Evolutionary conservation across 2,888 invertebrate genomes (phyloP), one percentile per base, ranked within the genome.

Genomic region (Stenodema calcarata): DNA sequence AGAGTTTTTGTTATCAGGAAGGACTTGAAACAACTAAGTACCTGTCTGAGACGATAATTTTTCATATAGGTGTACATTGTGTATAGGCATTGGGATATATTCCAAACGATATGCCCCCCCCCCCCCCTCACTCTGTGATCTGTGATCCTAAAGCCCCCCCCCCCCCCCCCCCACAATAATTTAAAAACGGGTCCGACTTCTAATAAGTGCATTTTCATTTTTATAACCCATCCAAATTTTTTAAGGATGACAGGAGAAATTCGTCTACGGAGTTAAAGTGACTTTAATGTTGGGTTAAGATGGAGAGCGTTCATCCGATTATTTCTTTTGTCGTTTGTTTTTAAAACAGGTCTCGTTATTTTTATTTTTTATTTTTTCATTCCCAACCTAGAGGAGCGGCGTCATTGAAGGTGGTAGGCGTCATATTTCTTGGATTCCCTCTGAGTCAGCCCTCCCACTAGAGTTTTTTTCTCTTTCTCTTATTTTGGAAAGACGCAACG

Each of bases 201-300:
- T 35, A 7, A 7, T 4, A 35, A 7, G 35, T 35, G 35, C 35
- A 35, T 35, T 35, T 35, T 35, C 35, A 2, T 35, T 35, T 35
- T 35, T 35, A 2, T n/a, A n/a, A n/a, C n/a, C n/a, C n/a, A n/a
- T 35, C 35, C 35, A 4, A 35, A 35, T 35, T 4, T 6, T 9
- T 9, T 42, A 42, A 16, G 12, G 54, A 2, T 2, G 54, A 18
- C 54, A 1, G 23, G 44, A 42, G 76, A 76, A 76, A 76, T 76
- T 76, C 42, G 76, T 76, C 76, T 76, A 76, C 23, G 1, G 18
- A n/a, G 42, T 41, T n/a, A 16, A 12, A 42, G 76, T 42, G 76
- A 76, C 76, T 76, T 76, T 76, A 76, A 76, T 76, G 76, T 76
- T 76, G 44, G 76, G 76, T 76, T 76, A 76, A 76, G 76, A 76